Percentiles rank a stretch among this genome's conserved stretches.
Evolutionary conservation across 2,797 vertebrate genomes (phyloP).

Genomic region (Thunnus albacares): DNA sequence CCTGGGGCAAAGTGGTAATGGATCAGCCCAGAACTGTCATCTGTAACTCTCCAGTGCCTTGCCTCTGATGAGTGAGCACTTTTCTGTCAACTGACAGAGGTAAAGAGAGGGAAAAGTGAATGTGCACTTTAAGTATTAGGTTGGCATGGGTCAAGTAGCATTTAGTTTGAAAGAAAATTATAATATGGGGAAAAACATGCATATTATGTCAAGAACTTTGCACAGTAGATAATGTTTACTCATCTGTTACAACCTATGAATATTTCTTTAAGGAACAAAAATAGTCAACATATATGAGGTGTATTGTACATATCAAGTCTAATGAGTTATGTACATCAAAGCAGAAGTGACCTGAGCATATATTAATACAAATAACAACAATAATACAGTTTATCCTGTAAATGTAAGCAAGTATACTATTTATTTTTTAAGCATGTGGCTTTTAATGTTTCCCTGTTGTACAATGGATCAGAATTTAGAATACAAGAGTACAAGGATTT

Average conservation of each 20-base stretch:
- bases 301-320: neutral
- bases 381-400: neutral
- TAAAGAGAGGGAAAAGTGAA: conserved; percentile 43
- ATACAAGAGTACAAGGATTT: conserved; percentile 3
- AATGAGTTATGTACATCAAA: conserved; percentile 1
- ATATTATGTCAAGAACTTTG: neutral
- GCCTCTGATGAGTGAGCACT: conserved; percentile 44
- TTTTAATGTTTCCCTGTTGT: neutral
- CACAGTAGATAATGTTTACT: neutral
- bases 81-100: conserved; percentile 49
- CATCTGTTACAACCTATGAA: neutral
- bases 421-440: neutral
- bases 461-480: neutral
- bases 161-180: conserved; percentile 16
- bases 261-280: neutral
- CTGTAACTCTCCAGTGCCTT: conserved; percentile 42
- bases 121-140: conserved; percentile 26
- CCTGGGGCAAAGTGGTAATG: conserved; percentile 70
- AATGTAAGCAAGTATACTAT: neutral
- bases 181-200: neutral
- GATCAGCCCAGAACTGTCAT: conserved; percentile 77
- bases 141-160: conserved; percentile 29
- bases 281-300: neutral
- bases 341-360: neutral
- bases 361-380: too few species aligned